Evolutionary conservation across 2,797 vertebrate species (phyloP).

Genomic region (Vespertilio murinus): DNA sequence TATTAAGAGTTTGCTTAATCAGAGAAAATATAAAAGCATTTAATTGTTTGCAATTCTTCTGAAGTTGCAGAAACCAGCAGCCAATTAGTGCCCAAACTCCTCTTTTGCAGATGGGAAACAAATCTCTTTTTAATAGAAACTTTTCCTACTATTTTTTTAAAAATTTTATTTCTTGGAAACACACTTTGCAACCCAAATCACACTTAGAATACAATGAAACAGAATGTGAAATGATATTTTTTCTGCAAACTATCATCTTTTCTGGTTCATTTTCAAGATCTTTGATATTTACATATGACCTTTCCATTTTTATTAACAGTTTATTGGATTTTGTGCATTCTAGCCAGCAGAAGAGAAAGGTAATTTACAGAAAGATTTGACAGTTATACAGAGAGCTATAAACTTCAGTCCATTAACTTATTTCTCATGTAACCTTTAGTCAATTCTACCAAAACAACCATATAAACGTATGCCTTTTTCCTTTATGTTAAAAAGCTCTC

Average conservation of each 20-base stretch:
- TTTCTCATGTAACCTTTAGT: constrained; percentile 84
- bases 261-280: constrained; percentile 83
- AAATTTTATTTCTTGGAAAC: constrained; percentile 49
- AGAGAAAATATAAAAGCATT: constrained; percentile 75
- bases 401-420: constrained; percentile 85
- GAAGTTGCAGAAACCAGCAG: constrained; percentile 74
- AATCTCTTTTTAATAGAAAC: constrained; percentile 74
- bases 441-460: constrained; percentile 78
- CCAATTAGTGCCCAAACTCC: constrained; percentile 73
- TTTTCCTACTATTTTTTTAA: constrained; percentile 42
- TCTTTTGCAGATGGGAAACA: constrained; percentile 73
- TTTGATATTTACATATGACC: constrained; percentile 87
- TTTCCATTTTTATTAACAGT: constrained; percentile 87
- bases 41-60: constrained; percentile 78
- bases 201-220: constrained; percentile 75
- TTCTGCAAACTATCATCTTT: constrained; percentile 80
- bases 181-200: constrained; percentile 53
- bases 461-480: constrained; percentile 75
- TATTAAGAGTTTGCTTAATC: constrained; percentile 69
- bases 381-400: constrained; percentile 84
- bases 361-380: constrained; percentile 87
- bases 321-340: constrained; percentile 87
- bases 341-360: constrained; percentile 82
- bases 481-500: constrained; percentile 74
- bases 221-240: constrained; percentile 80